Evolutionary conservation across 2,888 invertebrate species (phyloP), one percentile per base, ranked within the genome.

Genomic region (Cordilura impudica): DNA sequence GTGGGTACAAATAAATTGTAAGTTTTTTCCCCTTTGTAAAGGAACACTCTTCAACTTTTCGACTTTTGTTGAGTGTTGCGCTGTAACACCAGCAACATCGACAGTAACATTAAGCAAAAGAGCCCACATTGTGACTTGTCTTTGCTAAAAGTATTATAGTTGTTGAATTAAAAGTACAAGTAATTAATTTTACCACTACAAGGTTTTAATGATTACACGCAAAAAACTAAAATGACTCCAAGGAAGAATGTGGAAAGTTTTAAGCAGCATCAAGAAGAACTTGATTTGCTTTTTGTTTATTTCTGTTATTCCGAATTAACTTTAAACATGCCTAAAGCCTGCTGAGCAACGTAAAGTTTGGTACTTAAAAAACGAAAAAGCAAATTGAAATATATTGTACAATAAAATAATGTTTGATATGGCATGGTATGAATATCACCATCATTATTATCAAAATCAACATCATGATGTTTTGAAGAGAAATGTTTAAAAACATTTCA

Each of bases 151-250:
- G n/a, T n/a, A n/a, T n/a, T n/a, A n/a, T n/a, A n/a, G 61, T 29
- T 43, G 47, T 31, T 49, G 39, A 58, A 51, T 86, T 86, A n/a
- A 87, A 88, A 88, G 88, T 88, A 89, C 88, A 89, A 88, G 88
- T 88, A 89, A 89, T 89, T 89, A 89, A 88, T 89, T 89, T 88
- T 87, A 88, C 89, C 88, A 88, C 88, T 89, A 89, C 88, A 89
- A 88, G 88, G 86, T 85, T 88, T 89, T 89, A 89, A 89, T 89
- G 88, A 87, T 88, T 89, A 86, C 86, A 86, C 78, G 80, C 82
- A 85, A 88, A 73, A 16, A 45, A 61, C 65, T 16, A 39, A 49
- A 49, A 4, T 26, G 26, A 26, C 26, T 26, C 2, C 3, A 39
- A n/a, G 35, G 4, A 35, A 35, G 1, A 35, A 12, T n/a, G n/a